Evolutionary conservation across 2,113 vertebrate species (phyloP).

Genomic region (Actenoides hombroni): DNA sequence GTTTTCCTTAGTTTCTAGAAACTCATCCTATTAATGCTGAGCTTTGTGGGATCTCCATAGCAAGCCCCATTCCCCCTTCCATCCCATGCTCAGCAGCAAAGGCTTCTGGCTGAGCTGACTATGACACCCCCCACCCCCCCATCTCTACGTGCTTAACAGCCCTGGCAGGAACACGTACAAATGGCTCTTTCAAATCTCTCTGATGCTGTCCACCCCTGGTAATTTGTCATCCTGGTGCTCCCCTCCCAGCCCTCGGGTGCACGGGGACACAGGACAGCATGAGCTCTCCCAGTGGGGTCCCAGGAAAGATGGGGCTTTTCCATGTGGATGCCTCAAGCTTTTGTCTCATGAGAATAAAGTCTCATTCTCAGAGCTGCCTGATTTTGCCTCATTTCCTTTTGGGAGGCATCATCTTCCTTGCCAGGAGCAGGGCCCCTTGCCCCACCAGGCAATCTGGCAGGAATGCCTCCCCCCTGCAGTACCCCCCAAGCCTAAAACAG

Average conservation of each 20-base stretch:
- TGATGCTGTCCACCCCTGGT: background rate
- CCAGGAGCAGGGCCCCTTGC: background rate
- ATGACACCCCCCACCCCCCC: too few species aligned
- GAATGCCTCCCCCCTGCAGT: rapidly evolving
- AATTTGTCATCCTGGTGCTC: background rate
- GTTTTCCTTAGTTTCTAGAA: background rate
- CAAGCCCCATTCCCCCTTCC: background rate
- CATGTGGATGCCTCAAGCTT: background rate
- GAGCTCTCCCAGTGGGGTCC: rapidly evolving
- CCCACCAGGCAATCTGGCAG: rapidly evolving
- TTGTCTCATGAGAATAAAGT: background rate
- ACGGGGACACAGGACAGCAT: rapidly evolving
- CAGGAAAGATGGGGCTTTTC: background rate
- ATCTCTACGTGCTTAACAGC: rapidly evolving
- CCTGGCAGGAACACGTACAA: background rate
- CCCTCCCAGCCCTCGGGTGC: rapidly evolving
- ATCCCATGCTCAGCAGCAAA: rapidly evolving
- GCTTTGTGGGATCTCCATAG: rapidly evolving
- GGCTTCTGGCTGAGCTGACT: background rate
- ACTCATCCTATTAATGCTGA: background rate
- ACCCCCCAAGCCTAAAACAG: background rate
- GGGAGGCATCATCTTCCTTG: too few species aligned
- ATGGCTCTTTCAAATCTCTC: background rate
- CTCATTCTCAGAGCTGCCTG: background rate
- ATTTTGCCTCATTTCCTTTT: background rate